Conservation (phyloP, 2,113 vertebrate species). For the Scortum barcoo region DNA sequence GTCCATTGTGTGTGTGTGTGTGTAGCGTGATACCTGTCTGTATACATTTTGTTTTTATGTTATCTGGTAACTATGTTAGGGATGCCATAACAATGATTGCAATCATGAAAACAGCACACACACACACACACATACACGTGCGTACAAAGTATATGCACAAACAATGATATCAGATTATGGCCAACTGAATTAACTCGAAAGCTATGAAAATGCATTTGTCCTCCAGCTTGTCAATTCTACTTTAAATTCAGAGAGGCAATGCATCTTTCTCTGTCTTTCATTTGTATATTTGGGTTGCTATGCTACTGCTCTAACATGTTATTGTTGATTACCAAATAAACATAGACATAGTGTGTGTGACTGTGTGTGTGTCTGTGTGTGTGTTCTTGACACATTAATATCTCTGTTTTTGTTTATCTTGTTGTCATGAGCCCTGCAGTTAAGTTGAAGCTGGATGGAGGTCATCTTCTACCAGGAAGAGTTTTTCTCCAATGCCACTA, state of each 20-base stretch:
- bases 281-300: constrained; percentile 72
- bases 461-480: constrained; percentile 40
- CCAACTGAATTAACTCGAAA: constrained; percentile 32
- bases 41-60: constrained; percentile 52
- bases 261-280: constrained; percentile 44
- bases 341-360: constrained; percentile 30
- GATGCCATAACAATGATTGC: constrained; percentile 55
- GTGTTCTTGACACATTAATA: constrained; percentile 3
- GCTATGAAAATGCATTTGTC: constrained; percentile 45
- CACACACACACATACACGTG: constrained; percentile 13
- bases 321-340: constrained; percentile 62
- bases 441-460: constrained; percentile 42
- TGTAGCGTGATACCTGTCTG: constrained; percentile 24
- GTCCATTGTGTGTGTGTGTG: background rate
- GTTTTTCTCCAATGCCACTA: constrained; percentile 8
- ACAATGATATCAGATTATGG: constrained; percentile 47
- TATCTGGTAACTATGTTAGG: constrained; percentile 60
- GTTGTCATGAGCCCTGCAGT: constrained; percentile 73
- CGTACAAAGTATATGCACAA: constrained; percentile 22
- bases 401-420: constrained; percentile 67
- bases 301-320: constrained; percentile 51
- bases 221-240: constrained; percentile 44
- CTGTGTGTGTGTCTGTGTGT: constrained; percentile 9
- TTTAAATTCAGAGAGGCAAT: constrained; percentile 35
- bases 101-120: constrained; percentile 52